Evolutionary conservation across 2,797 vertebrate species (phyloP).

Genomic region (Glossophaga mutica): DNA sequence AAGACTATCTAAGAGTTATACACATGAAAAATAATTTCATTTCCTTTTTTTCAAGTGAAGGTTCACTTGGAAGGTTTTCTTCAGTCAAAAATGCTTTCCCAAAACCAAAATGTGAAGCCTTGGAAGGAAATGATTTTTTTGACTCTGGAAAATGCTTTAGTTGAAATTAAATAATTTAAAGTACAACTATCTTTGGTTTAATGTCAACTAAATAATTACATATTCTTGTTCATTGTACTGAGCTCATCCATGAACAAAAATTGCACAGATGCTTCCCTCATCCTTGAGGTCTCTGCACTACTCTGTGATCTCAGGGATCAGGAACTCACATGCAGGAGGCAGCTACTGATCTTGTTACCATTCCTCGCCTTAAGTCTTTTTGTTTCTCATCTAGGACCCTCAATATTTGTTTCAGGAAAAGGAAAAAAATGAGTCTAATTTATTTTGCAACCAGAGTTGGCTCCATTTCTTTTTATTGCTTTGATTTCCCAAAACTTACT

Average conservation of each 20-base stretch:
- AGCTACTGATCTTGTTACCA: neutral
- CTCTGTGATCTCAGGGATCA: neutral
- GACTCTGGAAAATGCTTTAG: neutral
- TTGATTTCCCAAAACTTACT: neutral
- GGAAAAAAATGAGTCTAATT: neutral
- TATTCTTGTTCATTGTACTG: neutral
- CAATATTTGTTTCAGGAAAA: neutral
- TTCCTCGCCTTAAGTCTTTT: neutral
- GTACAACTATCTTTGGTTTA: neutral
- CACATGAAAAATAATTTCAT: neutral
- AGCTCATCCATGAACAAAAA: neutral
- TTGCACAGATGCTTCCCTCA: neutral
- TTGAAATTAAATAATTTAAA: neutral
- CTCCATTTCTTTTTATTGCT: neutral
- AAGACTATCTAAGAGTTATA: neutral
- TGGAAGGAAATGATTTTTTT: neutral
- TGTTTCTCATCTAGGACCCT: neutral
- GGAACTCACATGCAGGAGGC: neutral
- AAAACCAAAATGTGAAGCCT: neutral
- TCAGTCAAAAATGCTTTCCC: neutral
- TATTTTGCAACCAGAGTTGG: neutral
- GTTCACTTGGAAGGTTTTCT: neutral
- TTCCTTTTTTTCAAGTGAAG: neutral
- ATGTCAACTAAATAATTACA: neutral
- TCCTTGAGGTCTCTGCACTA: neutral